These are phyloP conservation scores for Melieria picta DNA, from an alignment of 2,888 invertebrate species.

Conservation along the genomic window DNA sequence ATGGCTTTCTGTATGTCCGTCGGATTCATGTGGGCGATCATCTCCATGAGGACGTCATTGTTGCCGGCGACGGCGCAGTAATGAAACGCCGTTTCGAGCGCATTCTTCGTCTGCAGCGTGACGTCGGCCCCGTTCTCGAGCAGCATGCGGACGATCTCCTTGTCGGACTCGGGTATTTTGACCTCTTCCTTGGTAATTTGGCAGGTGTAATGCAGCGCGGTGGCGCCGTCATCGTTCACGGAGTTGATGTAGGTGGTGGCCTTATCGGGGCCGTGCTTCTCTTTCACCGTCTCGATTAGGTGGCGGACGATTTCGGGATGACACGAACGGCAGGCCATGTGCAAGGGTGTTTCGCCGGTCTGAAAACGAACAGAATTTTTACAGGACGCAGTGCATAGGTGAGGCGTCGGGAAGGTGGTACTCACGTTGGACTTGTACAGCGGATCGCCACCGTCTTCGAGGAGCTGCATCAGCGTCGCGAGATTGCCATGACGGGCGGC, in stretches of 20 bases:
- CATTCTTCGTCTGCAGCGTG: slow-evolving; percentile 82
- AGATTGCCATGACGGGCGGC: slow-evolving; percentile 93
- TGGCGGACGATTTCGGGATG: slow-evolving; percentile 87
- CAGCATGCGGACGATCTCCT: slow-evolving; percentile 89
- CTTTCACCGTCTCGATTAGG: slow-evolving; percentile 84
- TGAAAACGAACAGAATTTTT: slow-evolving; percentile 58
- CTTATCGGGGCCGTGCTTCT: slow-evolving; percentile 78
- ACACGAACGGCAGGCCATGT: slow-evolving; percentile 90
- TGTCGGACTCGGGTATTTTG: slow-evolving; percentile 75
- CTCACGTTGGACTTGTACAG: slow-evolving; percentile 88
- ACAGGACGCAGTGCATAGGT: neutral
- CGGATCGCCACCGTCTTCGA: slow-evolving; percentile 96
- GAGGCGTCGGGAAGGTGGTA: neutral
- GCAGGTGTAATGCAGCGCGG: slow-evolving; percentile 93
- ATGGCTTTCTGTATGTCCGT: slow-evolving; percentile 93
- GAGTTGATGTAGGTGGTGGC: slow-evolving; percentile 89
- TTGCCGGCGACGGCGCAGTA: slow-evolving; percentile 95
- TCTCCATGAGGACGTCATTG: slow-evolving; percentile 93
- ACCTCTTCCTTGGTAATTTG: slow-evolving; percentile 87
- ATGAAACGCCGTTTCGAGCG: slow-evolving; percentile 94
- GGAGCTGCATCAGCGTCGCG: slow-evolving; percentile 82
- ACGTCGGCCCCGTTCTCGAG: slow-evolving; percentile 94
- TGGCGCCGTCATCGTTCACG: slow-evolving; percentile 91
- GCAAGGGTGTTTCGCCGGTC: slow-evolving; percentile 95
- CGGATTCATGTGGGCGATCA: slow-evolving; percentile 89